These are phyloP conservation scores for Stenodema calcarata DNA, from an alignment of 2,888 invertebrate genomes.

Conservation along the genomic window DNA sequence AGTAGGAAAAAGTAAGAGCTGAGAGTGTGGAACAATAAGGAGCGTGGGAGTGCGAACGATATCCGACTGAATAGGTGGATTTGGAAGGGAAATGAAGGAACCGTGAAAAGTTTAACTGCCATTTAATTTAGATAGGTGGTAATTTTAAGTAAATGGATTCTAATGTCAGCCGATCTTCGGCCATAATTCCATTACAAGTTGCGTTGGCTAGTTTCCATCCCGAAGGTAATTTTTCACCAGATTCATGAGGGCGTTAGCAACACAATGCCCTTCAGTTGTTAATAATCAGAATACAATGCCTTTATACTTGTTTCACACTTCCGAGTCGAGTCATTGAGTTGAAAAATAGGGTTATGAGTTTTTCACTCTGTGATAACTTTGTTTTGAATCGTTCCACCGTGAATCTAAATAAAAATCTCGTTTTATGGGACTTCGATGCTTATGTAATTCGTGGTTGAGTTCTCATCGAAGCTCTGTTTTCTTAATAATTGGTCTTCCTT, in stretches of 20 bases:
- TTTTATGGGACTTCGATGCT: background rate
- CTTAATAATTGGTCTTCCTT: background rate
- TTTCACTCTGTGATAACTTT: background rate
- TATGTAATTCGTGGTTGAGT: background rate
- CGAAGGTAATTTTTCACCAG: background rate
- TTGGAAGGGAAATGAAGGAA: conserved; percentile 32
- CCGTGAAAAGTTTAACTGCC: conserved; percentile 29
- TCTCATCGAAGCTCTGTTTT: background rate
- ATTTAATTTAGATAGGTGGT: conserved; percentile 31
- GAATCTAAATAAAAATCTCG: background rate
- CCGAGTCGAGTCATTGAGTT: background rate
- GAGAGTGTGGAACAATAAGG: background rate
- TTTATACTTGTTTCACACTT: background rate
- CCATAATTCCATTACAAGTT: background rate
- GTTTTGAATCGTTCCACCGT: background rate
- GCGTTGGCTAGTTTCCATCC: background rate
- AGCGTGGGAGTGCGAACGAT: conserved; percentile 26
- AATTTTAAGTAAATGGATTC: conserved; percentile 27
- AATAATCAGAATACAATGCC: background rate
- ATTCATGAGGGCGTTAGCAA: background rate
- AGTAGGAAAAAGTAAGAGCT: background rate
- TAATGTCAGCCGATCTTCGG: background rate
- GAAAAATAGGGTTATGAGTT: background rate
- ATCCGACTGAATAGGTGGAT: background rate
- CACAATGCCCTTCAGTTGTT: background rate